Evolutionary conservation across 2,797 vertebrate genomes (phyloP), one percentile per base, ranked within the genome.

Genomic region (Lepilemur septentrionalis): DNA sequence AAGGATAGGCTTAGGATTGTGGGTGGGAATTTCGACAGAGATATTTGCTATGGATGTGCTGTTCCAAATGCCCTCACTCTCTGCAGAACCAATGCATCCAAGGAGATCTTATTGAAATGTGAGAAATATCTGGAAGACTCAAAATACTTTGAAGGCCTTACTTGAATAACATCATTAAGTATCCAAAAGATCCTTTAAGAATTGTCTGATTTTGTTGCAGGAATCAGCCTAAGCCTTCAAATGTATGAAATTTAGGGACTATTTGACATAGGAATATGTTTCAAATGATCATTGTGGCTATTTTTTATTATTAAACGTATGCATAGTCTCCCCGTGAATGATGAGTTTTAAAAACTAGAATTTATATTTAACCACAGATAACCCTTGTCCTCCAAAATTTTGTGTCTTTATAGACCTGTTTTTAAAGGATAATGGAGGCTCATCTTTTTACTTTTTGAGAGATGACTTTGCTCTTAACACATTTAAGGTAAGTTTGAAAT

Each of bases 401-500:
- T 97, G 84, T 98, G 50, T 35, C 95, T 79, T 90, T 97, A 48
- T 86, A 97, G 95, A 95, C 25, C 28, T 86, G 48, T 73, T 9
- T 79, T 48, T 83, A 96, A 97, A 84, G 90, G 97, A 98, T 11
- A 86, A 95, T 59, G 82, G 67, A 93, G 18, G 3, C 61, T 67
- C 73, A 93, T 5, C 61, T 61, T 7, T 90, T 84, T 93, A 82
- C 14, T 89, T 98, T 0, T 73, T 86, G 70, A 96, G 72, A 97
- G 98, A 98, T 6, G 91, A 97, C 2, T 93, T 97, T 92, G 97
- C 76, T 85, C 91, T 97, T 83, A 78, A 78, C 84, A 97, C 28
- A 57, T 43, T 98, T 92, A 99, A 99, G 98, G 98, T 98, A 98
- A 98, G 96, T 94, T 88, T 46, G 38, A 61, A 2, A 38, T 12